Percentiles rank a stretch among this genome's conserved stretches.
These are phyloP conservation scores for Acanthococcus lagerstroemiae DNA, from an alignment of 2,888 invertebrate species.

Conservation along the genomic window DNA sequence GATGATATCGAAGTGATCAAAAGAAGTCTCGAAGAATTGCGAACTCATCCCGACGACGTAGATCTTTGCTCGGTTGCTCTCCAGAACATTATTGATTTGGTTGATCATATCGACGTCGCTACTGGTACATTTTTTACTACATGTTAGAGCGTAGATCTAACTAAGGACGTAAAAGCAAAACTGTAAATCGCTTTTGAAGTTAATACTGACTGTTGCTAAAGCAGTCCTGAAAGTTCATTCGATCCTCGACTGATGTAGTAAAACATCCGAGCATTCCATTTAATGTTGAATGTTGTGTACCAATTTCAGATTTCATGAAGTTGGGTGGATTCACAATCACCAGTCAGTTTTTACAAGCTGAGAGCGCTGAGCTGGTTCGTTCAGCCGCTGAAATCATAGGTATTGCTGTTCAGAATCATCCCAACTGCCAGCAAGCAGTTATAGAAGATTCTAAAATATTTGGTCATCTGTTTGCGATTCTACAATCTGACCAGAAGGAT, in stretches of 20 bases:
- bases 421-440: slow-evolving; percentile 14
- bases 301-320: slow-evolving; percentile 17
- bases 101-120: slow-evolving; percentile 21
- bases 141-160: too few species aligned
- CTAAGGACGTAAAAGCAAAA: too few species aligned
- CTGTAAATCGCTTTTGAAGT: too few species aligned
- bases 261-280: too few species aligned
- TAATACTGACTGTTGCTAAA: background rate
- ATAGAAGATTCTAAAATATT: slow-evolving; percentile 12
- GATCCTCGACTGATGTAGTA: too few species aligned
- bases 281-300: too few species aligned
- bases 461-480: background rate
- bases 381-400: slow-evolving; percentile 21
- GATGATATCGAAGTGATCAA: slow-evolving; percentile 21
- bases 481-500: slow-evolving; percentile 3
- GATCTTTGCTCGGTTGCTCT: slow-evolving; percentile 15
- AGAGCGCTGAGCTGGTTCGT: slow-evolving; percentile 7
- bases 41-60: background rate
- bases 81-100: slow-evolving; percentile 13
- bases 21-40: slow-evolving; percentile 7
- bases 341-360: slow-evolving; percentile 3
- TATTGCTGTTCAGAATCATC: slow-evolving; percentile 19
- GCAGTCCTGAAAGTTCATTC: too few species aligned
- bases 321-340: slow-evolving; percentile 3
- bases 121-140: slow-evolving; percentile 9